phyloP scores from a whole-genome alignment of 2,113 vertebrate genomes.

The Gobius niger region DNA sequence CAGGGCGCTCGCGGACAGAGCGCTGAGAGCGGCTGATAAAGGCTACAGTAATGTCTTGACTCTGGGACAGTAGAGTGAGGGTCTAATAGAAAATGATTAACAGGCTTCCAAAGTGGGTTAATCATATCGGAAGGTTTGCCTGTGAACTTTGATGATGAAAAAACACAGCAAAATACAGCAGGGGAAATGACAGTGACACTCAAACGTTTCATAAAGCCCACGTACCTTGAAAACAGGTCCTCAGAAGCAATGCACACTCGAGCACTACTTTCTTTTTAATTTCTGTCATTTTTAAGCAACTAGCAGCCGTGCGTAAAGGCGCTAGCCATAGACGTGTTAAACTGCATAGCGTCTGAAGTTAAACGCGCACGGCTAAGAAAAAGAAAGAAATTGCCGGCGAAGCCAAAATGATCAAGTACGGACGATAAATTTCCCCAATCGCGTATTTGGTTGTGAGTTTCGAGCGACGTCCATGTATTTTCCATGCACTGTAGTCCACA shows the following conservation, averaged over 20 bases:
- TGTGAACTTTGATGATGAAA: conserved; percentile 51
- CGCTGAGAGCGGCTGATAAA: conserved; percentile 33
- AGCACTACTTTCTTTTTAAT: conserved; percentile 29
- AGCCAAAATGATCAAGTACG: conserved; percentile 12
- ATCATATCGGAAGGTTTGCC: conserved; percentile 9
- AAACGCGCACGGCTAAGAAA: conserved; percentile 47
- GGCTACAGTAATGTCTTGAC: not conserved
- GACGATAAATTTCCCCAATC: not conserved
- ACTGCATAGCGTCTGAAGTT: conserved; percentile 68
- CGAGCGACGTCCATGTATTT: conserved; percentile 43
- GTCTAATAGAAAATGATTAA: conserved; percentile 21
- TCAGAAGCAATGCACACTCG: conserved; percentile 40
- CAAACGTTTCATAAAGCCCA: conserved; percentile 40
- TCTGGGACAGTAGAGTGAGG: not conserved
- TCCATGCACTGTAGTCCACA: conserved; percentile 61
- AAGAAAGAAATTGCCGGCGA: conserved; percentile 19
- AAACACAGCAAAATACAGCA: not conserved
- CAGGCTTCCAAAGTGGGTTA: not conserved
- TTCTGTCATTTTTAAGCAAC: conserved; percentile 31
- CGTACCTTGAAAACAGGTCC: conserved; percentile 60
- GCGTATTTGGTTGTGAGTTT: conserved; percentile 12
- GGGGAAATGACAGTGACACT: conserved; percentile 15
- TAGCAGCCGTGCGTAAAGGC: conserved; percentile 18
- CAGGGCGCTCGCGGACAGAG: conserved; percentile 35
- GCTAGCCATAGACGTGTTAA: conserved; percentile 31